A percentile compares a stretch with the other conserved stretches of the same genome.
Conservation (phyloP, 2,113 vertebrate species). For the Tetraodon nigroviridis region DNA sequence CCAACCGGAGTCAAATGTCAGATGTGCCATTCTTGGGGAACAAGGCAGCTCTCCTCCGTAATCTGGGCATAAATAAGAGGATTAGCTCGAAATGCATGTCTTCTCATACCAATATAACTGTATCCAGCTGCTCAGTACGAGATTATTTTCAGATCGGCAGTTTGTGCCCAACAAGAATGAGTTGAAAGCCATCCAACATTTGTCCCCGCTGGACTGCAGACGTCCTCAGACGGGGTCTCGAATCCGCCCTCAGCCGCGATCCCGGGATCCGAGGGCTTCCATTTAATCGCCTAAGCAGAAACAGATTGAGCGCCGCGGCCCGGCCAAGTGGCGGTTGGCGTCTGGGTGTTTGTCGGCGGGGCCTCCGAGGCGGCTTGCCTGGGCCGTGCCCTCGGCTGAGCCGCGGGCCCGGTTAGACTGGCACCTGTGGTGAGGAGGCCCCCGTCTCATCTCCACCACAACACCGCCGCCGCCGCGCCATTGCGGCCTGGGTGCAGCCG, state of each 20-base stretch:
- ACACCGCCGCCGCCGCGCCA: constrained; percentile 38
- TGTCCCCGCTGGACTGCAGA: constrained; percentile 11
- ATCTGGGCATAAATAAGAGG: constrained; percentile 31
- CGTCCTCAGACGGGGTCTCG: constrained; percentile 19
- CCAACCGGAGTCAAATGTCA: constrained; percentile 6
- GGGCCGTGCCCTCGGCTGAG: constrained; percentile 43
- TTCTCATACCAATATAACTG: constrained; percentile 28
- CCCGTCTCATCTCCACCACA: constrained; percentile 48
- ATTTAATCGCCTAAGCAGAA: constrained; percentile 52
- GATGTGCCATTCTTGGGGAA: constrained; percentile 20
- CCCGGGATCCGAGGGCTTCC: constrained; percentile 27
- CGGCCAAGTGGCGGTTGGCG: constrained; percentile 45
- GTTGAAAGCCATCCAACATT: constrained; percentile 29
- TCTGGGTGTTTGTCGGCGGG: constrained; percentile 29
- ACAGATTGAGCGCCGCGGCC: constrained; percentile 45
- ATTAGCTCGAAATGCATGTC: constrained; percentile 20
- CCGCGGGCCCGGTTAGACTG: constrained; percentile 40
- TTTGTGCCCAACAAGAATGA: constrained; percentile 33
- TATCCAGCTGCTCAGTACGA: constrained; percentile 27
- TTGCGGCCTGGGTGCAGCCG: constrained; percentile 19
- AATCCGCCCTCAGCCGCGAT: constrained; percentile 39
- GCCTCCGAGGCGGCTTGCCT: background rate
- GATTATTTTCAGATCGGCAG: constrained; percentile 37
- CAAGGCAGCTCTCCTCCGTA: constrained; percentile 13
- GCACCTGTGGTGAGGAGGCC: constrained; percentile 58